phyloP scores from a whole-genome alignment of 2,113 vertebrate genomes.

The Orcinus orca region DNA sequence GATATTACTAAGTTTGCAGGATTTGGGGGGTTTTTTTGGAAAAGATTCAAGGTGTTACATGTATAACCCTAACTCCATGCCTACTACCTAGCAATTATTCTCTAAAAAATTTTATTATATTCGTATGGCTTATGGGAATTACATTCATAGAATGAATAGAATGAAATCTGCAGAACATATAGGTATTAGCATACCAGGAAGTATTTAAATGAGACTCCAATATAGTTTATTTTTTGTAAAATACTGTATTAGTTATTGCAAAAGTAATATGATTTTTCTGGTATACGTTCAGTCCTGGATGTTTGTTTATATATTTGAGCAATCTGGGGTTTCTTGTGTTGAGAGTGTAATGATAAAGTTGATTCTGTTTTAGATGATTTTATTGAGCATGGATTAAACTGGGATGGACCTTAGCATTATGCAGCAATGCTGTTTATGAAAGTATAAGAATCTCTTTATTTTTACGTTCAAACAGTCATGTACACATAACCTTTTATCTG shows the following conservation, averaged over 20 bases:
- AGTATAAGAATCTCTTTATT: background rate
- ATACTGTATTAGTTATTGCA: background rate
- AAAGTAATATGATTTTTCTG: background rate
- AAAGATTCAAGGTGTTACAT: background rate
- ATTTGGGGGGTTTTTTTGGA: background rate
- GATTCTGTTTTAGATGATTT: background rate
- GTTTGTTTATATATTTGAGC: slow-evolving; percentile 1
- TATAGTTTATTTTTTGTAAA: background rate
- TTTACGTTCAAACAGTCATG: background rate
- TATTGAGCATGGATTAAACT: background rate
- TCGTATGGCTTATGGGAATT: background rate
- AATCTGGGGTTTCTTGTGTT: background rate
- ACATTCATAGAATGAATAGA: background rate
- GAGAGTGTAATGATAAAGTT: background rate
- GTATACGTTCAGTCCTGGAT: background rate
- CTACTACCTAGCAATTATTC: background rate
- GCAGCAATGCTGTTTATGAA: background rate
- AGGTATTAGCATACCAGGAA: background rate
- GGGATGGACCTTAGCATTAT: background rate
- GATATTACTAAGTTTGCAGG: background rate
- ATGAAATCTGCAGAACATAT: background rate
- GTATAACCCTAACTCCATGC: background rate
- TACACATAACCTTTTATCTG: background rate
- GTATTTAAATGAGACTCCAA: background rate
- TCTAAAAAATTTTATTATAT: background rate